Evolutionary conservation across 2,888 invertebrate genomes (phyloP), one percentile per base, ranked within the genome.

Genomic region (Calliopum simillimum): DNA sequence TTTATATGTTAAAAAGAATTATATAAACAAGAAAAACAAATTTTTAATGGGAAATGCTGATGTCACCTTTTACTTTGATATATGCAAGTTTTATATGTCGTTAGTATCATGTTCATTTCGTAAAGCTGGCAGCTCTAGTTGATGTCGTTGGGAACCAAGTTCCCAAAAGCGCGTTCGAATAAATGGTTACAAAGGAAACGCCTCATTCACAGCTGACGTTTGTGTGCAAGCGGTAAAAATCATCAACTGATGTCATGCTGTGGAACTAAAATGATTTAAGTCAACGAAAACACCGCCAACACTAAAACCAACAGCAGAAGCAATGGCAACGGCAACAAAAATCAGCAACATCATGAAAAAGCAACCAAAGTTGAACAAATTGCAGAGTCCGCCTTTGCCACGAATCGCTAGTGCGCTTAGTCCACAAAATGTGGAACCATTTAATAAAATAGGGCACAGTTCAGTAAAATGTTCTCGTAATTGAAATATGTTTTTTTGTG

Each of bases 181-280:
- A n/a, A 25, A 46, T 21, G 13, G 44, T 14, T 4, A 46, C 16
- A 61, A 13, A 33, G 16, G 41, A 23, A 23, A 23, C 53, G 53
- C 13, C 13, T 14, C 14, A 12, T 19, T 21, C 65, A 8, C 25
- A 55, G 16, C 23, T n/a, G 6, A 58, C 33, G 25, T 58, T 56
- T 44, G 23, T 33, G 33, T 33, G 33, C 23, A 46, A 46, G 11
- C 55, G 33, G 46, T 53, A 53, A 44, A n/a, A 55, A 56, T 46
- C 69, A 69, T 68, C 69, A 73, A 69, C 66, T 47, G 64, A 68
- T 72, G 63, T 71, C 75, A 68, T 68, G 74, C 75, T 75, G 74
- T 73, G 75, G 61, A 59, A 62, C 63, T 70, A 69, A 70, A 71
- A 73, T 71, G 71, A 72, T 74, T 73, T 74, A 71, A 70, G 66